Conservation (phyloP, 2,888 invertebrate genomes). For the Celastrina argiolus region DNA sequence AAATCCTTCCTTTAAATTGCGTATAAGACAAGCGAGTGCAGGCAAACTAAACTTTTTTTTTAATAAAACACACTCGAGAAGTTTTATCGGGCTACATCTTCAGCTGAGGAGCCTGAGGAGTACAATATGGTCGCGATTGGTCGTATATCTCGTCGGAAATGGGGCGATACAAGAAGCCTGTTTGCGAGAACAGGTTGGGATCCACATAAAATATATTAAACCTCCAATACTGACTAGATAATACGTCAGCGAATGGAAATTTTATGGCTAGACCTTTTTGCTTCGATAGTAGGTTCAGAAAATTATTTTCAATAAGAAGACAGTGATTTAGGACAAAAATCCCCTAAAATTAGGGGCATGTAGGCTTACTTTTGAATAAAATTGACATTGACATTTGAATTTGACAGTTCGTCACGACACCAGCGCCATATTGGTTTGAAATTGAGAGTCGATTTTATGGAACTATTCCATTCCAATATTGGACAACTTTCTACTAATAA, state of each 20-base stretch:
- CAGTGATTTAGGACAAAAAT: too few relatives aligned
- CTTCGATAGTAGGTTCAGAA: not conserved
- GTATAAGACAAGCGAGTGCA: not conserved
- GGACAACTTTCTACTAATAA: too few relatives aligned
- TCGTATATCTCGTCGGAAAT: conserved; percentile 25
- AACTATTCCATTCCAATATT: too few relatives aligned
- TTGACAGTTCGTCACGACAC: too few relatives aligned
- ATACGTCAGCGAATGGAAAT: not conserved
- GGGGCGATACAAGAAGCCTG: conserved; percentile 10
- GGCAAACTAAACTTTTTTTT: conserved; percentile 8
- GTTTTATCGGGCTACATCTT: conserved; percentile 25
- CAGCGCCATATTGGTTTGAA: too few relatives aligned
- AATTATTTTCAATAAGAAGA: too few relatives aligned
- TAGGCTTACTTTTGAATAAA: too few relatives aligned
- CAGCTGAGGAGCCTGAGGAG: conserved; percentile 15
- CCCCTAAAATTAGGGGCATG: too few relatives aligned
- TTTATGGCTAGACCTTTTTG: not conserved
- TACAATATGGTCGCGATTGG: conserved; percentile 29
- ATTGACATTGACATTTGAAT: too few relatives aligned
- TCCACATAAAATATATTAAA: conserved; percentile 19
- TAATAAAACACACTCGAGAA: conserved; percentile 22
- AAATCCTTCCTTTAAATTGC: not conserved
- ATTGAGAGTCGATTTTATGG: too few relatives aligned
- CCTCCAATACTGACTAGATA: not conserved
- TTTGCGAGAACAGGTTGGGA: conserved; percentile 23